Base-by-base conservation (phyloP, 2,888 invertebrate genomes). In the Sceliomorpha sp. region DNA sequence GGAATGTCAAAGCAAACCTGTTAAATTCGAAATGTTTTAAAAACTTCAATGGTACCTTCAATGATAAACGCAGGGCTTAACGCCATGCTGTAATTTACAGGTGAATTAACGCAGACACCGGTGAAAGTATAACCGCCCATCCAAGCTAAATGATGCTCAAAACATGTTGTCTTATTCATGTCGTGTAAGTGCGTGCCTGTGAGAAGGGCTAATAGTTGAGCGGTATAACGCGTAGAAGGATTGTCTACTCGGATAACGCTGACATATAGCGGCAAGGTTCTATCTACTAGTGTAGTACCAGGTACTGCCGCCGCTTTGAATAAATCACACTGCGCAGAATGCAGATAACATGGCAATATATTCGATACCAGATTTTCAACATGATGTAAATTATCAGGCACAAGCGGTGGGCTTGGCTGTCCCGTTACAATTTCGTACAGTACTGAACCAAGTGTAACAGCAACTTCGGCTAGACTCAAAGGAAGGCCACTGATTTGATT, bases 31-130 rank as follows among this genome's bases (percentile, higher is more conserved):
- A n/a, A n/a, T n/a, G n/a, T 12, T 24, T 17, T 29, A 2, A 5
- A 20, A 20, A 20, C 20, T 29, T 29, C 12, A 8, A 39, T 39
- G 5, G 36, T 68, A 95, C 95, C 92, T 72, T 91, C 88, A 72
- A 93, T 92, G 5, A 91, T 86, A 85, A 96, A 96, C 0, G 96
- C 96, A n/a, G 96, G 96, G 86, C 96, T 96, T 6, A 93, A 81
- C 0, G 96, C 96, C 70, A 91, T 89, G 31, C 94, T 93, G 72
- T 91, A 92, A 83, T 94, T 95, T 85, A 94, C 92, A 0, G 94
- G 93, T 0, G 94, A 92, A 68, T 92, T 90, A 34, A 93, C 90
- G 82, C 96, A 96, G 48, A 92, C 88, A 15, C 94, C 94, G n/a
- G 89, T 92, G 13, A 90, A 90, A 79, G 93, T 91, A 81, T 91